Evolutionary conservation across 64 coral and sea anemone species (phyloP), one percentile per base, ranked within the genome.

Genomic region (Porites lutea): DNA sequence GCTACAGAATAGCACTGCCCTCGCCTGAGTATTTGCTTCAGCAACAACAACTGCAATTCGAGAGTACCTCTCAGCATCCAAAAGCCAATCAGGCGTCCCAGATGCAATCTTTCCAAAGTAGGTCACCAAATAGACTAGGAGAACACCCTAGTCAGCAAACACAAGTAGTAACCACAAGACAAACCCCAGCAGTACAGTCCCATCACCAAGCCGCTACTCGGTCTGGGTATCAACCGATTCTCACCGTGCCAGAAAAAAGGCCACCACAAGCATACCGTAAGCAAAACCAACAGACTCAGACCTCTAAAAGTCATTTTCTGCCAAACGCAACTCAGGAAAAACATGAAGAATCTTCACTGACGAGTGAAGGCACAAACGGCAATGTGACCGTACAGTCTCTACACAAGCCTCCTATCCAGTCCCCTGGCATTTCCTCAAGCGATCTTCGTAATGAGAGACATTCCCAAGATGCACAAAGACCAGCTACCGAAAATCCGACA

Each of bases 21-120:
- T 84, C 81, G 2, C 81, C 81, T 51, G 81, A 84, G 47, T 84
- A 84, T 53, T 48, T 84, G 2, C 81, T 84, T 69, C 81, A 84
- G 81, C 61, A 20, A 51, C 43, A 50, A 21, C 78, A 80, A 80
- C 6, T 45, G 44, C 81, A 84, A 59, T 7, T 5, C 59, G 14
- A 8, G 11, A 50, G 8, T 75, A 45, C 49, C 43, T 6, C 73
- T 18, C 73, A 8, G 23, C 4, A 62, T 44, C 37, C 59, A 3
- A 37, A 50, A 43, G 7, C 15, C 13, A 59, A 13, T 10, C 59
- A 5, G 45, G 59, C 2, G 27, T 68, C 81, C 7, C 19, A 11
- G 22, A 22, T 13, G 8, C 62, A 52, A 22, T 52, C 81, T 5
- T n/a, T 52, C 43, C 45, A 84, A 68, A 84, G 46, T 46, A 68